Base-by-base conservation (phyloP, 2,797 vertebrate genomes). In the Hybognathus amarus region DNA sequence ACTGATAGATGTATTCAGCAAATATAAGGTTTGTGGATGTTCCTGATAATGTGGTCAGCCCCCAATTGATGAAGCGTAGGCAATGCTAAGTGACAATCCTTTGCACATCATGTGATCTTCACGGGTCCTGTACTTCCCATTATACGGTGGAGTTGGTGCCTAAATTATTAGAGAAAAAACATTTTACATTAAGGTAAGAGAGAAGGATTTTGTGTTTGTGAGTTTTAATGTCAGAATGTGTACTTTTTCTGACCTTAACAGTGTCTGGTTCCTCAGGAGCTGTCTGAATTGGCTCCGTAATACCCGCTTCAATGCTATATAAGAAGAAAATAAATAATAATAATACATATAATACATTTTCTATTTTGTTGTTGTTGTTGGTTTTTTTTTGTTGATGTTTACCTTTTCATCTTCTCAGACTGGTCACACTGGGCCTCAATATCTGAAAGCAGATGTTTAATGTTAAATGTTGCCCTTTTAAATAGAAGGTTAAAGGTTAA, bases 21-120 rank as follows among this genome's bases (percentile, higher is more conserved):
- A 99, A 98, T 89, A 99, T 98, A 88, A 99, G 91, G 90, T 98
- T 98, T 83, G 97, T 94, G 0, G 97, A 98, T 30, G 97, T 98
- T 87, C 97, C 97, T 0, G 96, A 97, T 89, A 97, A 93, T 3
- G 97, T 98, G 36, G 95, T 94, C 82, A 98, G 91, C 52, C 97
- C 97, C 97, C 97, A 7, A 99, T 96, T 83, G 92, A 97, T 86
- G 97, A 96, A 63, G 97, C 94, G 87, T 98, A 99, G 82, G 97
- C 94, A n/a, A 99, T 92, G 79, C 94, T 93, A 27, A 99, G 91
- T 47, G 95, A 96, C 93, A 98, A 95, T 71, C 96, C 93, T 93
- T 98, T 98, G 82, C 95, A 97, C 89, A 97, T 88, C 93, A 95
- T 94, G 79, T 91, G 94, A 82, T 96, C 91, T 87, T 90, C 95